phyloP scores from a whole-genome alignment of 2,888 invertebrate species.

The Epinotia ramella region DNA sequence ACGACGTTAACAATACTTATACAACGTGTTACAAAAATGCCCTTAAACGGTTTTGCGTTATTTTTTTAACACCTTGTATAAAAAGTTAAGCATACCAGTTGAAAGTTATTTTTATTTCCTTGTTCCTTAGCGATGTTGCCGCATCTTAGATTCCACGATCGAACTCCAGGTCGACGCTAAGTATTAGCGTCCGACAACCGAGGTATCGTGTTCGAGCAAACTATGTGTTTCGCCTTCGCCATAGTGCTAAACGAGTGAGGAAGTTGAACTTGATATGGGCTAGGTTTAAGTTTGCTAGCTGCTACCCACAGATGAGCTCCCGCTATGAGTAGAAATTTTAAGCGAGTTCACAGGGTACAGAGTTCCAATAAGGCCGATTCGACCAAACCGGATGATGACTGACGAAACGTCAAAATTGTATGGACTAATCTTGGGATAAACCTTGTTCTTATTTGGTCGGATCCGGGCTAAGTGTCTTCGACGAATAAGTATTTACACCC shows the following conservation, averaged over 20 bases:
- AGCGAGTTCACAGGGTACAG: neutral
- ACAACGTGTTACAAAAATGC: too few species aligned
- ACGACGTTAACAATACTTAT: neutral
- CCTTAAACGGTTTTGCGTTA: too few species aligned
- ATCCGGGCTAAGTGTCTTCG: too few species aligned
- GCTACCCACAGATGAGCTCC: too few species aligned
- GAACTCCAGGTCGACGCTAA: conserved; percentile 64
- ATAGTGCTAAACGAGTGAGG: conserved; percentile 31
- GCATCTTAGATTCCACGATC: conserved; percentile 62
- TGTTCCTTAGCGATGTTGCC: conserved; percentile 72
- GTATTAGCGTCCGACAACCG: conserved; percentile 53
- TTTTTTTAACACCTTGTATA: too few species aligned
- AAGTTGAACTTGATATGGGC: neutral
- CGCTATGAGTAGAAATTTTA: neutral
- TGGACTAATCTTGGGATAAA: too few species aligned
- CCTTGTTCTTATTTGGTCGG: too few species aligned
- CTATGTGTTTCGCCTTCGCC: neutral
- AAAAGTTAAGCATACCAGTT: neutral
- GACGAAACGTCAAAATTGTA: too few species aligned
- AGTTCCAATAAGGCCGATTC: too few species aligned
- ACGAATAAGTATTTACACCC: too few species aligned
- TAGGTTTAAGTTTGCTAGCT: neutral
- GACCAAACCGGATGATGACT: too few species aligned
- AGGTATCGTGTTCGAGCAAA: conserved; percentile 41
- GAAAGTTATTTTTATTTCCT: conserved; percentile 44